Conservation (phyloP, 2,888 invertebrate species). For the Volucella inanis region DNA sequence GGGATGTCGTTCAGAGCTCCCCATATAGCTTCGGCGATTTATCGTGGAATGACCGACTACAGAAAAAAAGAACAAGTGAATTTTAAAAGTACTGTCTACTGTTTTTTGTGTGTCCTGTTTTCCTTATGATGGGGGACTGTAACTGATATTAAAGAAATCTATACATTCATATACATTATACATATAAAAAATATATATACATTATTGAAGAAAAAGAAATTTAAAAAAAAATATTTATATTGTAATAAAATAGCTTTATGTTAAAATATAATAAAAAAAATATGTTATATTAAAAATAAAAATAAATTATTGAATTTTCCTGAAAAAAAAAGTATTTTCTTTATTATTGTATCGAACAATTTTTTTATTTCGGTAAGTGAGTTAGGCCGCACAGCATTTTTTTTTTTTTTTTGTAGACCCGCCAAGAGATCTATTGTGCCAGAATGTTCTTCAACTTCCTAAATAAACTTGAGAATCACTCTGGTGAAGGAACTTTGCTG, state of each 20-base stretch:
- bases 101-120: slow-evolving; percentile 43
- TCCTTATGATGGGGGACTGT: slow-evolving; percentile 48
- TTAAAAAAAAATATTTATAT: slow-evolving; percentile 41
- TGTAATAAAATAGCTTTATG: slow-evolving; percentile 72
- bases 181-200: slow-evolving; percentile 68
- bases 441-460: no score
- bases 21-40: no score
- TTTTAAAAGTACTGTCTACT: slow-evolving; percentile 55
- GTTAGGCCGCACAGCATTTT: no score
- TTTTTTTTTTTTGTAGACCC: neutral
- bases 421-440: neutral
- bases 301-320: slow-evolving; percentile 68
- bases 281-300: slow-evolving; percentile 55
- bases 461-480: no score
- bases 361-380: no score
- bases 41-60: no score
- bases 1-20: no score
- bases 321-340: slow-evolving; percentile 14
- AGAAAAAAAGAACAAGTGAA: slow-evolving; percentile 37
- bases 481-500: no score
- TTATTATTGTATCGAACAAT: neutral
- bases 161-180: slow-evolving; percentile 75
- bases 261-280: slow-evolving; percentile 68
- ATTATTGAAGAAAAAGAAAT: slow-evolving; percentile 53
- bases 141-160: slow-evolving; percentile 72